phyloP scores from a whole-genome alignment of 2,888 invertebrate genomes.

The Tipula vernalis region DNA sequence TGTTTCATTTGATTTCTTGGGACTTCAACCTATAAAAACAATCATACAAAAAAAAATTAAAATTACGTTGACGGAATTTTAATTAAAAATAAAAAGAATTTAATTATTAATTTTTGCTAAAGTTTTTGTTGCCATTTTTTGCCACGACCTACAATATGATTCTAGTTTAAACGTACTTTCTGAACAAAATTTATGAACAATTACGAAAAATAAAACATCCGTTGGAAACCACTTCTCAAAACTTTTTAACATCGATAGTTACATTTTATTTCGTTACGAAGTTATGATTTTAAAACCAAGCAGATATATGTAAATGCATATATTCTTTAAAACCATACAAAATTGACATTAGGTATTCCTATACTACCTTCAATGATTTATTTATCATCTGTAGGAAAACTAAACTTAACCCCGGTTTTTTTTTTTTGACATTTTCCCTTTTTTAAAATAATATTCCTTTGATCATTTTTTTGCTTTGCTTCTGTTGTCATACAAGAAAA shows the following conservation, averaged over 20 bases:
- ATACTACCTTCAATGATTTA: background rate
- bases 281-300: too few species aligned
- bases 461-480: background rate
- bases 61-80: background rate
- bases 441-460: background rate
- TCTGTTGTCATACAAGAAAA: slow-evolving; percentile 8
- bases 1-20: background rate
- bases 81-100: background rate
- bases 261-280: too few species aligned
- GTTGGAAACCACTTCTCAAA: background rate
- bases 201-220: background rate
- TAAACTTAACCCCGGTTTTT: background rate
- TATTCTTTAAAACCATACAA: too few species aligned
- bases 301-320: too few species aligned
- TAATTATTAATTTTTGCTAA: background rate
- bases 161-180: background rate
- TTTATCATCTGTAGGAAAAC: background rate
- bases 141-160: background rate
- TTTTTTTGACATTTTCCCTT: background rate
- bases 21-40: background rate
- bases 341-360: background rate
- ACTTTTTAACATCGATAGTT: background rate
- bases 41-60: background rate
- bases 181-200: background rate
- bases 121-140: background rate